These are phyloP conservation scores for Ophioninae sp. DNA, from an alignment of 2,888 invertebrate genomes.

Conservation along the genomic window DNA sequence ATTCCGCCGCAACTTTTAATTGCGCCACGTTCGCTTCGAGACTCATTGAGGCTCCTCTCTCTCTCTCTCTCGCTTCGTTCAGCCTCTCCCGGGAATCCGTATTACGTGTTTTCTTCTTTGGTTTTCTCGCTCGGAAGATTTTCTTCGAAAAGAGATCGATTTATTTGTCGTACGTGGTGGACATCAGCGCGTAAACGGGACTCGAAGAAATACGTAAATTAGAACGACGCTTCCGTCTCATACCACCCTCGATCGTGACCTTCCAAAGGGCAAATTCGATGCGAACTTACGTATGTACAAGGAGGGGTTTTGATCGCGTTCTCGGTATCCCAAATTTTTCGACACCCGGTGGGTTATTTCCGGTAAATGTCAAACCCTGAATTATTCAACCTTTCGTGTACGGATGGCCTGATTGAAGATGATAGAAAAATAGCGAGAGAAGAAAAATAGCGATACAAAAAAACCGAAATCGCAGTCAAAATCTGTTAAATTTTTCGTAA, in stretches of 20 bases:
- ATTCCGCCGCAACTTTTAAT: slow-evolving; percentile 79
- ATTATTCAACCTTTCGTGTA: slow-evolving; percentile 68
- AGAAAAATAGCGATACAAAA: no score
- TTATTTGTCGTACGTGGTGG: slow-evolving; percentile 18
- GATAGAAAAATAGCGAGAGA: no score
- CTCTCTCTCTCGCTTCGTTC: no score
- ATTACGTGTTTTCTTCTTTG: slow-evolving; percentile 66
- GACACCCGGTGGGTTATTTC: background rate
- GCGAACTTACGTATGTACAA: slow-evolving; percentile 55
- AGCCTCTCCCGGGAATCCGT: slow-evolving; percentile 66
- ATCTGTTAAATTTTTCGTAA: no score
- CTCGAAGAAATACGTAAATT: no score
- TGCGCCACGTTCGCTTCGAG: slow-evolving; percentile 77
- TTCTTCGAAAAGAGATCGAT: slow-evolving; percentile 43
- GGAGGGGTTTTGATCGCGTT: background rate
- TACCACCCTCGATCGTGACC: background rate
- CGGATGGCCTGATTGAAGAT: slow-evolving; percentile 23
- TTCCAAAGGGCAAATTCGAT: background rate
- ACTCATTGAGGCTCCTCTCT: slow-evolving; percentile 71
- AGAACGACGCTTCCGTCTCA: no score
- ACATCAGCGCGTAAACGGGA: no score
- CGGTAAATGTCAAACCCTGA: slow-evolving; percentile 69
- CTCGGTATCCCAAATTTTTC: background rate
- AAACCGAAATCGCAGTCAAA: no score
- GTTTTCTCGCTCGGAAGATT: slow-evolving; percentile 41